Evolutionary conservation across 1,140 invertebrate genomes (phyloP).

Genomic region (Penaeus vannamei): DNA sequence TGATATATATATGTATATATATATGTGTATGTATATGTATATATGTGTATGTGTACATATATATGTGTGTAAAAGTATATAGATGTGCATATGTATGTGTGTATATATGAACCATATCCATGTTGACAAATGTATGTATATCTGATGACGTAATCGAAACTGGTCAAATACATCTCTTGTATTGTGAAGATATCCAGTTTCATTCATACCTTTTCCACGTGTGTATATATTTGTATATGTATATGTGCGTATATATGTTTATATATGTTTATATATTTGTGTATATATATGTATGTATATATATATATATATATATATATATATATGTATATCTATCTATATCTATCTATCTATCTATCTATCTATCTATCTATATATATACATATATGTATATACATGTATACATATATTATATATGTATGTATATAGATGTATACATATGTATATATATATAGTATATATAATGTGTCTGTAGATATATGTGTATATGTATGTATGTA

Average conservation of each 20-base stretch:
- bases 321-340: constrained; percentile 23
- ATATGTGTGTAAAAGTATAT: not conserved
- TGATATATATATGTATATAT: constrained; percentile 18
- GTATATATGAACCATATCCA: too few relatives aligned
- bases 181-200: too few relatives aligned
- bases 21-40: not conserved
- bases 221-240: constrained; percentile 9
- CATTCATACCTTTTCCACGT: too few relatives aligned
- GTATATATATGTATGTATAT: constrained; percentile 23
- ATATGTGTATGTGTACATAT: not conserved
- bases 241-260: constrained; percentile 27
- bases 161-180: too few relatives aligned
- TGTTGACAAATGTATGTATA: too few relatives aligned
- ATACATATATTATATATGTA: constrained; percentile 22
- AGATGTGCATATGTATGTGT: not conserved
- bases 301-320: constrained; percentile 24
- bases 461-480: constrained; percentile 3
- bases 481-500: constrained; percentile 28
- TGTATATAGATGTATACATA: constrained; percentile 26
- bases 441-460: not conserved
- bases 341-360: constrained; percentile 10
- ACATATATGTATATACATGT: constrained; percentile 11
- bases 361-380: constrained; percentile 3
- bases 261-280: not conserved
- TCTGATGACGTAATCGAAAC: too few relatives aligned